Evolutionary conservation across 2,113 vertebrate species (phyloP).

Genomic region (Archilochus colubris): DNA sequence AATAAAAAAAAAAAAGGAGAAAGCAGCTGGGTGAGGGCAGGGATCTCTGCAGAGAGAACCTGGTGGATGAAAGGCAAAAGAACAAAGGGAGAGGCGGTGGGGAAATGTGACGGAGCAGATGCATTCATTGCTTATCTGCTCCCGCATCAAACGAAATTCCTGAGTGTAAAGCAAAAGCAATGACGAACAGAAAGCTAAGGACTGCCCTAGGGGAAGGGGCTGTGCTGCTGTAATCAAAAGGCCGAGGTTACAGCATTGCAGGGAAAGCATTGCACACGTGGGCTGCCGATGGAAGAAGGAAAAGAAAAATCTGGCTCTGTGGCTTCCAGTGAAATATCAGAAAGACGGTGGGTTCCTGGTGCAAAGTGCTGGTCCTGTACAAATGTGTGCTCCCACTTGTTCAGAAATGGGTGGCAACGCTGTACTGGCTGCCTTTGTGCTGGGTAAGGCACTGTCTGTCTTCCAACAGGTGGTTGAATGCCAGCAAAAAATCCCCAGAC

Average conservation of each 20-base stretch:
- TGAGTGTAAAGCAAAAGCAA: slow-evolving; percentile 23
- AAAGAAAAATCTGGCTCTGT: not conserved
- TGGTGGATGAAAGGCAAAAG: slow-evolving; percentile 9
- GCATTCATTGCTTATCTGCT: slow-evolving; percentile 9
- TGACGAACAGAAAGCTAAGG: slow-evolving; percentile 17
- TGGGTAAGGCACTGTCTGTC: not conserved
- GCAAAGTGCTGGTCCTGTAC: slow-evolving; percentile 30
- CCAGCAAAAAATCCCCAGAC: not conserved
- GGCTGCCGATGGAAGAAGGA: not conserved
- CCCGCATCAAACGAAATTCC: not conserved
- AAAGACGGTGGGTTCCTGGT: not conserved
- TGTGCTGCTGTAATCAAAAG: slow-evolving; percentile 17
- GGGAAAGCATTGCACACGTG: not conserved
- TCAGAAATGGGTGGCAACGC: not conserved
- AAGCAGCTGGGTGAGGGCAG: fast-evolving
- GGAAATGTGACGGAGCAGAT: slow-evolving; percentile 23
- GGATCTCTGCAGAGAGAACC: not conserved
- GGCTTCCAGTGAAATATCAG: not conserved
- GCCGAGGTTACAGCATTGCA: not conserved
- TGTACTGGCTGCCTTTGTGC: not conserved
- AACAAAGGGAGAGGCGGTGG: slow-evolving; percentile 25
- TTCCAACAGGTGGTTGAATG: slow-evolving; percentile 52
- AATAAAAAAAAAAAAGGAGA: not conserved
- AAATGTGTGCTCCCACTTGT: not conserved
- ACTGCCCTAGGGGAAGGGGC: not conserved